Base-by-base conservation (phyloP, 1,140 invertebrate species). In the Polyergus mexicanus region DNA sequence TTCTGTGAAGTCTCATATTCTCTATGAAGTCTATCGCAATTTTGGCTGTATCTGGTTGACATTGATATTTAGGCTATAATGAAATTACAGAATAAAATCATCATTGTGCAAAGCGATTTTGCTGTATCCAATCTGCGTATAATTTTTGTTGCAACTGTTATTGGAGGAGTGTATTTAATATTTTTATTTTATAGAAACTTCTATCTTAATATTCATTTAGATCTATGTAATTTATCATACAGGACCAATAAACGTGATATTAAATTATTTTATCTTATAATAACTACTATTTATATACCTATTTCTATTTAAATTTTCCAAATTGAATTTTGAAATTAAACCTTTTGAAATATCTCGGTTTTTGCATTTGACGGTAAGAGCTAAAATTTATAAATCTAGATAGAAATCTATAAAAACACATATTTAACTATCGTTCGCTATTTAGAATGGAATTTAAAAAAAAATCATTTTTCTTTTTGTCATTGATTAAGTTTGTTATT, bases 181-280 rank as follows among this genome's bases (percentile, higher is more conserved):
- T 69, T 80, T 80, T 25, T 72, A 58, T 16, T 71, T 71, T 0
- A 10, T 28, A 13, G 13, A 78, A 51, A 58, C 25, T 65, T 35
- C 10, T 80, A 44, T 41, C 22, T 3, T 11, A 58, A 28, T 22
- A 83, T 83, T 72, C 54, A 72, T 72, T 60, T 83, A 74, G 47
- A 72, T 47, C 10, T 62, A 60, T 72, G 51, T 83, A 74, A 72
- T 38, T 68, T 56, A 22, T 56, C 44, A 1, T 89, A 86, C 71
- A 88, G 84, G 84, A 89, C 71, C 87, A 89, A 89, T 89, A 89
- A 89, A 88, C 32, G 72, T 86, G 38, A 16, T 58, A 86, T 44
- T 16, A 11, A 1, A 58, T 25, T 58, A n/a, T 76, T 68, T 32
- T n/a, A 2, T 25, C 41, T 56, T 2, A 35, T 19, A 22, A 8